phyloP scores from a whole-genome alignment of 2,888 invertebrate species.

The Lasioglossum figueresi region DNA sequence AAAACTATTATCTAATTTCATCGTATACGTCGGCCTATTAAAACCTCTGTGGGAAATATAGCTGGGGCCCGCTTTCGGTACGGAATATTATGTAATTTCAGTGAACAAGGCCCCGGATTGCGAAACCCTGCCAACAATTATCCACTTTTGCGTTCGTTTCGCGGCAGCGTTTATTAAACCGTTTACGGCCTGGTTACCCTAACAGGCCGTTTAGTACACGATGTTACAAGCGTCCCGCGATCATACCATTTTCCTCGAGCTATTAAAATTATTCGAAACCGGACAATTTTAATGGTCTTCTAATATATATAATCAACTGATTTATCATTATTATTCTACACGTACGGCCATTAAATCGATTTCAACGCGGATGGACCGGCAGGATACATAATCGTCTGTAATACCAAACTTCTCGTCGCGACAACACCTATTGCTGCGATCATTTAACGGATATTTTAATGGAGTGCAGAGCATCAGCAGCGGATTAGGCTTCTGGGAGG shows the following conservation, averaged over 20 bases:
- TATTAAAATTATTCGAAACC: constrained; percentile 23
- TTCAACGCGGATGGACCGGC: not conserved
- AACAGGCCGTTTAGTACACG: constrained; percentile 23
- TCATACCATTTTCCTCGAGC: constrained; percentile 34
- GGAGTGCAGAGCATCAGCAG: not conserved
- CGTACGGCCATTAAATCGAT: not conserved
- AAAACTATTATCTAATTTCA: constrained; percentile 12
- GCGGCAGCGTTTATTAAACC: not conserved
- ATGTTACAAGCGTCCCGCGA: constrained; percentile 6
- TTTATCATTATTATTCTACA: not conserved
- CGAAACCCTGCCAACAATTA: constrained; percentile 1
- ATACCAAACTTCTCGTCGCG: not conserved
- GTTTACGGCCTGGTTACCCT: not conserved
- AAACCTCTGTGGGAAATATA: not conserved
- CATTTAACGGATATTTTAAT: constrained; percentile 7
- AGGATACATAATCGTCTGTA: not conserved
- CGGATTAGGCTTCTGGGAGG: not conserved
- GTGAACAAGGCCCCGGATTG: not conserved
- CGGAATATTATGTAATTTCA: not conserved
- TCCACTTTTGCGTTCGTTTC: constrained; percentile 6
- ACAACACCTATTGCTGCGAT: not conserved
- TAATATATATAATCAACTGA: constrained; percentile 36
- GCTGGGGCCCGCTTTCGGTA: not conserved
- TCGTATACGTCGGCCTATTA: not conserved
- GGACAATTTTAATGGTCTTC: constrained; percentile 30